Evolutionary conservation across 2,113 vertebrate genomes (phyloP), one percentile per base, ranked within the genome.

Genomic region (Morone chrysops): DNA sequence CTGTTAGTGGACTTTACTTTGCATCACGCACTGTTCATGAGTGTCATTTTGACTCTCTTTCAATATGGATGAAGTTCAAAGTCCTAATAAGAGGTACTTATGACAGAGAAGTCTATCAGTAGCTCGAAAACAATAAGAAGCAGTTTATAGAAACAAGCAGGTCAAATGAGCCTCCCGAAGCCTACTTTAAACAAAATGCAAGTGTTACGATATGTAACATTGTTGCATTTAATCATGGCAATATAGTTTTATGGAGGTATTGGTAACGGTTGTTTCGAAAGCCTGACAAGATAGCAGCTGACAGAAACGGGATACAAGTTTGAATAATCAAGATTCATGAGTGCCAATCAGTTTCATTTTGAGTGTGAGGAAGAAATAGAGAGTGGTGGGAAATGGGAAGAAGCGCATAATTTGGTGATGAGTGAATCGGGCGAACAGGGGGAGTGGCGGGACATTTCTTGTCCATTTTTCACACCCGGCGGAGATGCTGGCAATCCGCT

Each of bases 41-140:
- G 70, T 6, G 8, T 71, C 67, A 78, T 70, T 75, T 81, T 67
- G 18, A 66, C n/a, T n/a, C 31, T 47, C 67, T 65, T 83, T 72
- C 62, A 76, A 77, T 62, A 56, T 50, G 63, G n/a, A 61, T 45
- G 2, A 47, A n/a, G 81, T 72, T 74, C 78, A 86, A 82, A 82
- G 86, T 86, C 70, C 59, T 62, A 40, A 74, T 53, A 17, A 40
- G 61, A 8, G 70, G 45, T 8, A 62, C 63, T 13, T 60, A 48
- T 48, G 63, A 54, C 18, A 63, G 50, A 51, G 47, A 31, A 31
- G 47, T 41, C 61, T 41, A 75, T 68, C 47, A 59, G 47, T 7
- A 40, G 67, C 40, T 75, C 0, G 11, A 6, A 81, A 73, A 77
- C 70, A 60, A 70, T 22, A 51, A 75, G 17, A 8, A 38, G 40